Evolutionary conservation across 1,140 invertebrate genomes (phyloP), one percentile per base, ranked within the genome.

Genomic region (Stenopsyche tienmushanensis): DNA sequence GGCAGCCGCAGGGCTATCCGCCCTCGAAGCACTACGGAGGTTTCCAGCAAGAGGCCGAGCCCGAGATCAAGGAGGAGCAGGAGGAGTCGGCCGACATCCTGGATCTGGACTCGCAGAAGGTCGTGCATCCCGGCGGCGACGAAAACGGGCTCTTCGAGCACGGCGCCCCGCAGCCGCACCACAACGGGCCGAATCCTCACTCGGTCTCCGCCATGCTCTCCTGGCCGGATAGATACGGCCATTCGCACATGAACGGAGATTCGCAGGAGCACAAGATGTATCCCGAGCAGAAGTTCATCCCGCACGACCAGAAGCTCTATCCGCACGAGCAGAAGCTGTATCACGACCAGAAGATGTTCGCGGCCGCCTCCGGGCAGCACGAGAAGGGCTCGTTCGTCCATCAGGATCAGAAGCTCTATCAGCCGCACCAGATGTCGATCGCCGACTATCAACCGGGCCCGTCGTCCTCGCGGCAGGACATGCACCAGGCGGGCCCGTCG

Each of bases 81-180:
- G 87, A 88, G 71, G 88, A 87, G 64, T 84, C 86, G 13, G 86
- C 90, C 1, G 91, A 94, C 72, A 90, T 95, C 62, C 80, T 95
- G 29, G 92, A 95, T 76, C 78, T 95, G 54, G 92, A 94, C 74
- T 93, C 91, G 0, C 91, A 94, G 71, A 93, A 93, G 77, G 91
- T 94, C 52, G 85, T 89, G 1, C 87, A 87, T 74, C 84, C 84
- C 71, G 80, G 80, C 25, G 80, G 78, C 59, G 80, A 81, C 65
- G 78, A 76, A n/a, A 79, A 80, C 21, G 73, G 73, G 41, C 74
- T 74, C 45, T 83, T 85, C 55, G 85, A 85, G 72, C 82, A 83
- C 63, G 73, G 77, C 15, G 78, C 80, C 13, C 74, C 82, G 62
- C 78, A 78, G 64, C 75, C 76, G 34, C 79, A 83, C 17, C 73